A percentile compares a stretch with the other conserved stretches of the same genome.
Conservation (phyloP, 1,140 invertebrate genomes). For the Pogonus chalceus region DNA sequence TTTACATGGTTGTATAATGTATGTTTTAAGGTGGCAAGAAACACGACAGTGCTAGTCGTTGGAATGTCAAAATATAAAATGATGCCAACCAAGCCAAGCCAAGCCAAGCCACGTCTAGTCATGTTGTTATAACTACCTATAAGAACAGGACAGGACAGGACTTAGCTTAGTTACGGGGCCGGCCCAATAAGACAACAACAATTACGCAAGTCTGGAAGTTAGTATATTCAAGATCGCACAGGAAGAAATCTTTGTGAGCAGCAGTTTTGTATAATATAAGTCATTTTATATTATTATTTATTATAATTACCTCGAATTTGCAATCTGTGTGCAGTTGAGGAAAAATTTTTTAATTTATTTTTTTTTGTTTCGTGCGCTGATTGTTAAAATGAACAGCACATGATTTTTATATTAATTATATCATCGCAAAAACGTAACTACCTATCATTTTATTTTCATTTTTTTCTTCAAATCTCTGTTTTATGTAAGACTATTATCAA, state of each 20-base stretch:
- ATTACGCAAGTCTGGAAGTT: not conserved
- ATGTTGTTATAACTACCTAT: no score
- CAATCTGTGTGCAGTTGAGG: no score
- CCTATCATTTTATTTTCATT: conserved; percentile 9
- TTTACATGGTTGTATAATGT: not conserved
- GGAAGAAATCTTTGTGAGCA: conserved; percentile 6
- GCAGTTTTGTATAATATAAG: not conserved
- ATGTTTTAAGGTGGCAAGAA: conserved; percentile 2
- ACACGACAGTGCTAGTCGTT: conserved; percentile 4
- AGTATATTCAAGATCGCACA: conserved; percentile 1
- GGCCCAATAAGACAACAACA: not conserved
- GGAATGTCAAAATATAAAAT: conserved; percentile 7
- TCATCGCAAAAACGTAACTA: conserved; percentile 9
- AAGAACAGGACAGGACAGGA: no score
- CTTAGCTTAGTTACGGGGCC: not conserved
- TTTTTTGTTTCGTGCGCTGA: no score
- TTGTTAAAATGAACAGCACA: no score
- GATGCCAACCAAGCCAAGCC: not conserved
- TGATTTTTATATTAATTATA: no score
- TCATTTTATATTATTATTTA: conserved; percentile 1
- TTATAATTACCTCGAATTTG: conserved; percentile 1
- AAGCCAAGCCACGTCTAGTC: no score
- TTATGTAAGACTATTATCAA: conserved; percentile 8
- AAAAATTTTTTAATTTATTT: no score
- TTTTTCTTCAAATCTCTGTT: not conserved